Conservation (phyloP, 2,113 vertebrate genomes). For the Gymnogyps californianus region DNA sequence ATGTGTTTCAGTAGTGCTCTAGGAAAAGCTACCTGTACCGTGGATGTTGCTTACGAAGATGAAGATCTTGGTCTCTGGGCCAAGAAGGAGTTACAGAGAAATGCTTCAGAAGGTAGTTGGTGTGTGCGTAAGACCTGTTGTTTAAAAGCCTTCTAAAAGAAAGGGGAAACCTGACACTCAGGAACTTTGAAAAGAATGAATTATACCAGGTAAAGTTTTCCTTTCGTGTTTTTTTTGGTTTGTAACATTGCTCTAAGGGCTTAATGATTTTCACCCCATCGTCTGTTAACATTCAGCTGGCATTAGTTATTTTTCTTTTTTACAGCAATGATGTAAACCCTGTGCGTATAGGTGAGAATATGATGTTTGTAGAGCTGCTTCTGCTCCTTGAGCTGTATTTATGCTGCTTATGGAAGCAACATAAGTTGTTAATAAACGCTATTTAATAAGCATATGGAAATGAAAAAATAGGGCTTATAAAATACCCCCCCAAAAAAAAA, state of each 20-base stretch:
- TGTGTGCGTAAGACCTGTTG: background rate
- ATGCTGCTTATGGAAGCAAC: background rate
- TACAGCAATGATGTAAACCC: background rate
- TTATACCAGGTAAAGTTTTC: background rate
- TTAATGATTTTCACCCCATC: background rate
- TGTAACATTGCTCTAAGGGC: background rate
- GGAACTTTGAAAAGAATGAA: background rate
- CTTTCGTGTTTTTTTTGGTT: background rate
- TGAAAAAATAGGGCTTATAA: background rate
- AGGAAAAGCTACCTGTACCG: background rate
- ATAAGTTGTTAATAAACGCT: background rate
- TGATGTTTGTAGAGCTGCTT: background rate
- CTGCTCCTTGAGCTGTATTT: background rate
- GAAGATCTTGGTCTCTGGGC: background rate
- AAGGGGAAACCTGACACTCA: background rate
- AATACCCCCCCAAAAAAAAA: background rate
- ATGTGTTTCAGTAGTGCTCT: background rate
- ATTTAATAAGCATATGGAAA: background rate
- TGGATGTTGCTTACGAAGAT: background rate
- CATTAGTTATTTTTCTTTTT: background rate
- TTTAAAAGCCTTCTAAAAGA: background rate
- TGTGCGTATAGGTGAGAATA: background rate
- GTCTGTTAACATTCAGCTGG: background rate
- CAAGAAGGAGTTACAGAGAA: background rate
- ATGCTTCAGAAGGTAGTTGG: background rate